These are phyloP conservation scores for Autographa gamma DNA, from an alignment of 2,888 invertebrate genomes.

Conservation along the genomic window DNA sequence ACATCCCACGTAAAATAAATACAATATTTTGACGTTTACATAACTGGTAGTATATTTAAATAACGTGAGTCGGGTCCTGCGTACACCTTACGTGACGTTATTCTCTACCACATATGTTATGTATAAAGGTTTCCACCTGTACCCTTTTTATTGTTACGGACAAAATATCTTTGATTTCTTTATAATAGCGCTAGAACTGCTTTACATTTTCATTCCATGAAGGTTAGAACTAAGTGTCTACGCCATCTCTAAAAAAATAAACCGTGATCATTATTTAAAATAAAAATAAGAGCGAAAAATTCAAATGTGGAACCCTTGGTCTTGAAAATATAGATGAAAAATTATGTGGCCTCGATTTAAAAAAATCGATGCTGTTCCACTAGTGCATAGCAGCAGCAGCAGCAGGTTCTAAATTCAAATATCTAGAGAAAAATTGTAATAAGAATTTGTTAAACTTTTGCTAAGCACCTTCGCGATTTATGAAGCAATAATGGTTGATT, in stretches of 20 bases:
- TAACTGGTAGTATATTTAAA: slow-evolving; percentile 30
- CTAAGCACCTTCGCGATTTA: too few species aligned
- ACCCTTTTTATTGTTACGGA: slow-evolving; percentile 17
- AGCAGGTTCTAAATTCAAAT: too few species aligned
- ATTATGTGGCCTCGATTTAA: too few species aligned
- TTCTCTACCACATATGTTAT: slow-evolving; percentile 15
- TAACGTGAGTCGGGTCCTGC: slow-evolving; percentile 14
- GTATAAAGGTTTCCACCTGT: slow-evolving; percentile 23
- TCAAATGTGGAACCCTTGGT: too few species aligned
- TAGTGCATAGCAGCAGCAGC: too few species aligned
- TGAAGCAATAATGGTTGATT: too few species aligned
- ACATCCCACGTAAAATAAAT: not conserved
- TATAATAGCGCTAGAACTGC: slow-evolving; percentile 9
- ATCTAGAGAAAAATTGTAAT: too few species aligned
- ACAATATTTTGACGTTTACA: slow-evolving; percentile 18
- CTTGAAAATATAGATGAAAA: too few species aligned
- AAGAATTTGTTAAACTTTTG: too few species aligned
- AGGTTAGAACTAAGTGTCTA: not conserved
- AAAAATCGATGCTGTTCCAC: too few species aligned
- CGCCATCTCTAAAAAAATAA: not conserved
- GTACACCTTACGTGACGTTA: slow-evolving; percentile 20
- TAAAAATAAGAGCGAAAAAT: too few species aligned
- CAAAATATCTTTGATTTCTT: slow-evolving; percentile 32
- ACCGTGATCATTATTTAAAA: too few species aligned
- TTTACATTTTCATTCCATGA: not conserved